A percentile compares a stretch with the other conserved stretches of the same genome.
phyloP scores from a whole-genome alignment of 2,797 vertebrate species.

The Trachops cirrhosus region DNA sequence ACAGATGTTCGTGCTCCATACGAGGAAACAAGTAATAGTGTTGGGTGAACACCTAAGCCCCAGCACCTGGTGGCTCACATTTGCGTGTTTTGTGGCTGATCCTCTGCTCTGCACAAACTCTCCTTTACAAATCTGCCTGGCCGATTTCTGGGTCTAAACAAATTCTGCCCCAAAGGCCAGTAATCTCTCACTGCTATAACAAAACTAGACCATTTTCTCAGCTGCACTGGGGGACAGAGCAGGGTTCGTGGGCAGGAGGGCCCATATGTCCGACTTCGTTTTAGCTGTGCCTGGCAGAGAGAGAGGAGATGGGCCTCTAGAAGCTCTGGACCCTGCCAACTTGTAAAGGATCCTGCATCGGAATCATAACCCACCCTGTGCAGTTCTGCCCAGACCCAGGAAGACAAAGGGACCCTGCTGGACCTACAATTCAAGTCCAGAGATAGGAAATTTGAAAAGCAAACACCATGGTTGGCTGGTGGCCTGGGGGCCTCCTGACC shows the following conservation, averaged over 20 bases:
- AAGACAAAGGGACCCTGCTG: background rate
- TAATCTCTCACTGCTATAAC: background rate
- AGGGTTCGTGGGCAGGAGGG: background rate
- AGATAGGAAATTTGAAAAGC: background rate
- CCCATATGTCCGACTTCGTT: background rate
- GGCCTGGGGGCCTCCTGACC: background rate
- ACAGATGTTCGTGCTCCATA: background rate
- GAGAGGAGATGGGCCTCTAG: background rate
- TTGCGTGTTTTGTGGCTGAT: slow-evolving; percentile 31
- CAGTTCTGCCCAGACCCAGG: background rate
- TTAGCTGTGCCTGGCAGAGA: background rate
- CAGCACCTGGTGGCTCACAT: slow-evolving; percentile 34
- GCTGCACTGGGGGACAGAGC: background rate
- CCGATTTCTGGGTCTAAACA: slow-evolving; percentile 46
- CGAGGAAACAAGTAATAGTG: background rate
- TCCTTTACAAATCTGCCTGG: background rate
- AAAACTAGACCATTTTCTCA: slow-evolving; percentile 4
- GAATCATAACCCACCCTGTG: background rate
- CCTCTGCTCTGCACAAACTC: background rate
- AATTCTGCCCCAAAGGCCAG: slow-evolving; percentile 28
- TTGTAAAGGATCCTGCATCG: background rate
- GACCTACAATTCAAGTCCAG: background rate
- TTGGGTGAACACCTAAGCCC: background rate
- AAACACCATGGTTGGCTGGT: background rate
- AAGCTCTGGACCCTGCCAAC: background rate